Base-by-base conservation (phyloP, 2,797 vertebrate species). In the Hipposideros larvatus region DNA sequence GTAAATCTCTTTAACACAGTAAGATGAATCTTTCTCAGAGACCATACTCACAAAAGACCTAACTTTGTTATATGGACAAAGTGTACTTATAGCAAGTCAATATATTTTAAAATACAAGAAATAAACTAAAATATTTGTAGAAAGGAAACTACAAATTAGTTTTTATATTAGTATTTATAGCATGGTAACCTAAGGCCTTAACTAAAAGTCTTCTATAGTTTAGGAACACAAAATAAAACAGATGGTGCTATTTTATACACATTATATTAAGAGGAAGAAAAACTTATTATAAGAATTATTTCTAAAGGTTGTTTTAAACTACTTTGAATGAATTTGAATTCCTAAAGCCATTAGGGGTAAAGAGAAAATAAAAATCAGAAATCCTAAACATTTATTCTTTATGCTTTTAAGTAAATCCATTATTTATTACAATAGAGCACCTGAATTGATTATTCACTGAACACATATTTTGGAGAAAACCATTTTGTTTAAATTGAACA, bases 311-410 rank as follows among this genome's bases (percentile, higher is more conserved):
- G 43, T 74, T 80, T 74, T 90, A 71, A 28, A 57, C 18, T 71
- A 84, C 24, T 71, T 73, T 85, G 61, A 85, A 79, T 51, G n/a
- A 26, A 41, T 37, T 85, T 95, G 15, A 57, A 48, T 79, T 89
- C 22, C n/a, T 31, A 79, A 85, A 73, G n/a, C 28, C n/a, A 80
- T 55, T 84, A 53, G 13, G 7, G 13, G 9, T 63, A 63, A 94
- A 55, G 31, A 84, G 59, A 57, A 86, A 86, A 53, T 53, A 66
- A 80, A 93, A 93, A 0, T 7, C 6, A 55, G 37, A 91, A 71
- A 73, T 22, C 57, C 21, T 21, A 26, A 70, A 68, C 5, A 59
- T 80, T 80, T 93, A 65, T 93, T 68, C 18, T 87, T 74, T 79
- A 34, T 79, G 26, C 37, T 90, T 41, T 73, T 73, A 90, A 66